Evolutionary conservation across 1,140 invertebrate genomes (phyloP).

Genomic region (Drosophila takahashii): DNA sequence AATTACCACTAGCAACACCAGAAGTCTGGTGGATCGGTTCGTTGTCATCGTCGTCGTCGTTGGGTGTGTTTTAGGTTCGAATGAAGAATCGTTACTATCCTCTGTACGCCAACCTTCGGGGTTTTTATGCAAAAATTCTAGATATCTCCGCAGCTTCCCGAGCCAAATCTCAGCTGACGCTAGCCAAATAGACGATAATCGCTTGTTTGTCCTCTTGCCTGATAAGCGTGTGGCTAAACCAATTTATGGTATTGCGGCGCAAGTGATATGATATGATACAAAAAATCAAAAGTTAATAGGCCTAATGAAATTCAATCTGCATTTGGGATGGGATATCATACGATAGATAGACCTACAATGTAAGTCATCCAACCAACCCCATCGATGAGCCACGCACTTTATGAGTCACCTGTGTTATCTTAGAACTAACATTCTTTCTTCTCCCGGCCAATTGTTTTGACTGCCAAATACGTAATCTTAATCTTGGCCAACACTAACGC

Average conservation of each 20-base stretch:
- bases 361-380: background rate
- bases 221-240: slow-evolving; percentile 61
- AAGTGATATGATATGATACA: background rate
- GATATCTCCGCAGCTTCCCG: slow-evolving; percentile 23
- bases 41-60: slow-evolving; percentile 79
- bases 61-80: slow-evolving; percentile 68
- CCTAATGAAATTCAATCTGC: background rate
- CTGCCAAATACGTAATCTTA: slow-evolving; percentile 48
- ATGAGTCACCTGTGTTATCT: slow-evolving; percentile 24
- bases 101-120: background rate
- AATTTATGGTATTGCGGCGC: slow-evolving; percentile 77
- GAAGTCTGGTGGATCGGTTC: slow-evolving; percentile 68
- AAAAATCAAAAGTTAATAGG: slow-evolving; percentile 6
- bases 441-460: slow-evolving; percentile 23
- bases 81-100: slow-evolving; percentile 74
- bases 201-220: slow-evolving; percentile 47
- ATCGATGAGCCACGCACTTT: background rate
- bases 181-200: slow-evolving; percentile 70
- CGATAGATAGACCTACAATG: background rate
- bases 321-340: background rate
- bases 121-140: slow-evolving; percentile 58
- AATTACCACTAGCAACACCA: slow-evolving; percentile 77
- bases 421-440: background rate
- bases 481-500: slow-evolving; percentile 43
- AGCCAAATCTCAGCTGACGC: slow-evolving; percentile 53